Evolutionary conservation across 2,888 invertebrate species (phyloP), one percentile per base, ranked within the genome.

Genomic region (Drosophila multiciliata): DNA sequence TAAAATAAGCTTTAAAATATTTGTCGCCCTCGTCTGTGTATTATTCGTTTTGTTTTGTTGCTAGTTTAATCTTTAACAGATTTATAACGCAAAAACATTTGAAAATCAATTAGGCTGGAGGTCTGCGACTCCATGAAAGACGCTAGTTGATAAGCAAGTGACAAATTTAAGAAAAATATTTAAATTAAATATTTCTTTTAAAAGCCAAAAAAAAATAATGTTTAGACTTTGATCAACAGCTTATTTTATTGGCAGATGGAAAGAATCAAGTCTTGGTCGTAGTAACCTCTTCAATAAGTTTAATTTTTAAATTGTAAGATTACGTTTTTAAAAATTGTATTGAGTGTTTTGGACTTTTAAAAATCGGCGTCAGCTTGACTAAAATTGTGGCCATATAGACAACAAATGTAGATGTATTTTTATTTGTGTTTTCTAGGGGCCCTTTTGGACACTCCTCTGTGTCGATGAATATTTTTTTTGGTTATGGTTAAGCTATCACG

Each of bases 51-150:
- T 55, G 64, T 59, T 63, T 52, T 50, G 54, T 48, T 49, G 66
- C 26, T 48, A 32, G 26, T 64, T 58, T 59, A 38, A 62, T 76
- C 57, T 61, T 54, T 69, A 52, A 67, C 81, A 83, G 79, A 86
- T 85, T 85, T 87, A 85, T 89, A 84, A 73, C 84, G 78, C 67
- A 80, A 82, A 79, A 83, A 55, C 75, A 82, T 85, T 89, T 87
- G 78, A 80, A 87, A 87, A 87, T 87, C 82, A 87, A 85, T 85
- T 82, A 85, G 78, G 65, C 83, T 54, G 71, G 71, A 71, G 58
- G 75, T 79, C 79, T 68, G 42, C 61, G 75, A 38, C 59, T 74
- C 58, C 55, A 40, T 48, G 49, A 58, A 33, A 42, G 61, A 62
- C 68, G 29, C 42, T 42, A 20, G 61, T 66, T 75, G 87, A 85